Evolutionary conservation across 2,888 invertebrate genomes (phyloP).

Genomic region (Diaprepes abbreviatus): DNA sequence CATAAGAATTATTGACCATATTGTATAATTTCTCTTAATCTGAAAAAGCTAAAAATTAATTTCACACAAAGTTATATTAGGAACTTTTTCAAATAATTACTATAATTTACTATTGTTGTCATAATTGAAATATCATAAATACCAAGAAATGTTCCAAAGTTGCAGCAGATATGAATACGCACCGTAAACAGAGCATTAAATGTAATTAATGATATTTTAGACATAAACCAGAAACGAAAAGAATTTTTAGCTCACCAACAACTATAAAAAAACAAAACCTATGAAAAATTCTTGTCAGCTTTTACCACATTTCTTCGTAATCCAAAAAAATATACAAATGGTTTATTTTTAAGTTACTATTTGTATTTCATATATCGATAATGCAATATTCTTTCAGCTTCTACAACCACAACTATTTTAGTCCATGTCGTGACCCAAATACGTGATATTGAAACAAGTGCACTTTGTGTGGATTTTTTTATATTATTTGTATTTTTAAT

Average conservation of each 20-base stretch:
- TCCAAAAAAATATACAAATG: not conserved
- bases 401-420: constrained; percentile 27
- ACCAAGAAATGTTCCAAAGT: not conserved
- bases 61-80: too few species aligned
- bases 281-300: constrained; percentile 10
- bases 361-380: not conserved
- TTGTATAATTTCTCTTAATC: too few species aligned
- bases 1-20: too few species aligned
- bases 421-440: constrained; percentile 33
- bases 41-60: too few species aligned
- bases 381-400: constrained; percentile 6
- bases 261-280: not conserved
- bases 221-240: not conserved
- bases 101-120: too few species aligned
- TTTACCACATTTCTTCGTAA: constrained; percentile 11
- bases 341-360: not conserved
- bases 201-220: not conserved
- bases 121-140: not conserved
- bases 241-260: not conserved
- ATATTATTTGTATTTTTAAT: constrained; percentile 3
- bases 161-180: not conserved
- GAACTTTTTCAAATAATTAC: too few species aligned
- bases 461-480: constrained; percentile 29
- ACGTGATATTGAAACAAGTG: constrained; percentile 42
- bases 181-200: not conserved